Conservation (phyloP, 2,888 invertebrate species). For the Hecatera dysodea region DNA sequence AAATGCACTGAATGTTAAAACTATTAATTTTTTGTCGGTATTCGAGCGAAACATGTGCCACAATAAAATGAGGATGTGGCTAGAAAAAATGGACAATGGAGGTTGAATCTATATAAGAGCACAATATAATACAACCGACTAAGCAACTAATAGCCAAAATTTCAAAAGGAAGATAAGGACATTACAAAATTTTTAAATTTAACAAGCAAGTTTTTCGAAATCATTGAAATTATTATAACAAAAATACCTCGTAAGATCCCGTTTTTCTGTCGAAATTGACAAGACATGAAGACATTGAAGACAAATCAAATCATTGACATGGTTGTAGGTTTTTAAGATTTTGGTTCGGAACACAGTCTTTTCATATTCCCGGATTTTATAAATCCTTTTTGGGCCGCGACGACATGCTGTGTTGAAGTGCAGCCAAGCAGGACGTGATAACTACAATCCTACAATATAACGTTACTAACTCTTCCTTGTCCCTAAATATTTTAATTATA, state of each 20-base stretch:
- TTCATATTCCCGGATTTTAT: neutral
- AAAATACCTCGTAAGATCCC: conserved; percentile 65
- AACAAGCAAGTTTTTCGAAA: neutral
- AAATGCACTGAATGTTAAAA: conserved; percentile 78
- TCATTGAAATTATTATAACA: conserved; percentile 2
- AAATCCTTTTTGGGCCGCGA: too few species aligned
- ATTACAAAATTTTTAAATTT: neutral
- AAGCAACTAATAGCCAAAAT: conserved; percentile 19
- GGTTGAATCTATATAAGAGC: conserved; percentile 64
- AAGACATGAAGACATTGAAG: conserved; percentile 24
- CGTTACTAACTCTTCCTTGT: too few species aligned
- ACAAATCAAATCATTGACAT: conserved; percentile 37
- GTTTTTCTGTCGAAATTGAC: conserved; percentile 67
- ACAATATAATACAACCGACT: conserved; percentile 2
- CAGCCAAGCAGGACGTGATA: too few species aligned
- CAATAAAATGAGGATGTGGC: conserved; percentile 90
- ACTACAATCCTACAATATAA: too few species aligned
- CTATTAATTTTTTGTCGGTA: conserved; percentile 84
- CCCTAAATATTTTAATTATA: too few species aligned
- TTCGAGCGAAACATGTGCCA: conserved; percentile 88
- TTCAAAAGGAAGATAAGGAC: neutral
- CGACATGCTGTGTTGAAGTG: too few species aligned
- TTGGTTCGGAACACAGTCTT: conserved; percentile 21
- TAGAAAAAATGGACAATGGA: conserved; percentile 88
- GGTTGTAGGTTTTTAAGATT: conserved; percentile 10